Evolutionary conservation across 2,888 invertebrate genomes (phyloP).

Genomic region (Nemotelus pantherinus): DNA sequence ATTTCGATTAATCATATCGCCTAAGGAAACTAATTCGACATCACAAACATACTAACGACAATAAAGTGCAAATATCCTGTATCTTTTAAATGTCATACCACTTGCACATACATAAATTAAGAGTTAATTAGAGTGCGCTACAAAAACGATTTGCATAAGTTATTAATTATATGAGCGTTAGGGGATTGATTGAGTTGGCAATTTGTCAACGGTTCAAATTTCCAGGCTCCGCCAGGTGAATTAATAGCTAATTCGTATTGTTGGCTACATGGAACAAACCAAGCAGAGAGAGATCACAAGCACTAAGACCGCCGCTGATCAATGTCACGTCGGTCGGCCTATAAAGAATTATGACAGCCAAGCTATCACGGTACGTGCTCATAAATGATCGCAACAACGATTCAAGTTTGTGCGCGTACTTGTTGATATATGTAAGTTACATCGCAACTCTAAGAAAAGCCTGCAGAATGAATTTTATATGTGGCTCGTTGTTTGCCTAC

Average conservation of each 20-base stretch:
- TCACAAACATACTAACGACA: neutral
- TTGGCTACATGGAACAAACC: neutral
- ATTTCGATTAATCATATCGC: conserved; percentile 9
- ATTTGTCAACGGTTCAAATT: conserved; percentile 28
- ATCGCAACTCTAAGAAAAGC: too few species aligned
- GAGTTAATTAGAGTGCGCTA: conserved; percentile 26
- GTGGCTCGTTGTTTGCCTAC: too few species aligned
- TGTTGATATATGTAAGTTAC: too few species aligned
- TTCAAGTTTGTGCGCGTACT: too few species aligned
- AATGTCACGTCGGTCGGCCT: conserved; percentile 8
- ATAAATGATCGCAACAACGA: neutral
- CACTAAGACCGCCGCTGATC: neutral
- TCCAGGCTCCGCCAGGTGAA: conserved; percentile 12
- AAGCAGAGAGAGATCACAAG: neutral
- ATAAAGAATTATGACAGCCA: conserved; percentile 1
- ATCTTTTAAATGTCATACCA: neutral
- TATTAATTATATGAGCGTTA: conserved; percentile 29
- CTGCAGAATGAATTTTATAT: too few species aligned
- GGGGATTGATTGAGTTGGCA: conserved; percentile 36
- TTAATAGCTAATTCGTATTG: neutral
- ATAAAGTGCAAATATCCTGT: conserved; percentile 29
- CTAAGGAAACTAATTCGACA: neutral
- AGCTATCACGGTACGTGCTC: neutral
- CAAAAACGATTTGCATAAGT: conserved; percentile 23
- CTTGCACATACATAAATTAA: conserved; percentile 15